Evolutionary conservation across 2,888 invertebrate species (phyloP), one percentile per base, ranked within the genome.

Genomic region (Euplexia lucipara): DNA sequence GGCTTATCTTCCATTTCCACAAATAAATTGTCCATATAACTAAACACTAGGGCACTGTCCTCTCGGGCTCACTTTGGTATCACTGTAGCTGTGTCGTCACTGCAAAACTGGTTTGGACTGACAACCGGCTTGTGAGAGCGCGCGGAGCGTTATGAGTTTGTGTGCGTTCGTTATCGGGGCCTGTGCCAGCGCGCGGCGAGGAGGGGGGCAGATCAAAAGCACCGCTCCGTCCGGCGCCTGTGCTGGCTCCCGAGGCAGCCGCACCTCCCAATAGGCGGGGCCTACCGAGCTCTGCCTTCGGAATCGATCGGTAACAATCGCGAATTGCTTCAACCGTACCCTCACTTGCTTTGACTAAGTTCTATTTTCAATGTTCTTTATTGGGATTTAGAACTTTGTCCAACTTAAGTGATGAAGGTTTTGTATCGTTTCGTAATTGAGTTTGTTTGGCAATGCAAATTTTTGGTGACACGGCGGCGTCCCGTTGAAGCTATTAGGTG

Each of bases 1-100:
- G 93, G 91, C 82, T 94, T 95, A 82, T 95, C 95, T 91, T 95
- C 95, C 95, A 95, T 95, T 87, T 92, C 90, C 90, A 91, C 86
- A 87, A 85, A 78, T 78, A 81, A 70, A 79, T 87, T 88, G 91
- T 92, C 90, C 91, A 91, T 91, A 85, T 84, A 88, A 88, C 82
- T 79, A 87, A 89, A 90, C 94, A 93, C 92, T 89, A 85, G 88
- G 85, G 85, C 91, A 91, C 90, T 89, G 86, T 88, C 85, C 83
- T 86, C 82, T 70, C 63, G 82, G 79, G 82, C 76, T 78, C 91
- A 90, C 91, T 89, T 88, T 85, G 86, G 87, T 88, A 87, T 88
- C 91, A 92, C 91, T 87, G 79, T 82, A 88, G 88, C 87, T 89
- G 84, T 91, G 90, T 91, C 89, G 90, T 90, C 91, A 91, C 90